Conservation (phyloP, 2,113 vertebrate genomes). For the Aphelocoma coerulescens region DNA sequence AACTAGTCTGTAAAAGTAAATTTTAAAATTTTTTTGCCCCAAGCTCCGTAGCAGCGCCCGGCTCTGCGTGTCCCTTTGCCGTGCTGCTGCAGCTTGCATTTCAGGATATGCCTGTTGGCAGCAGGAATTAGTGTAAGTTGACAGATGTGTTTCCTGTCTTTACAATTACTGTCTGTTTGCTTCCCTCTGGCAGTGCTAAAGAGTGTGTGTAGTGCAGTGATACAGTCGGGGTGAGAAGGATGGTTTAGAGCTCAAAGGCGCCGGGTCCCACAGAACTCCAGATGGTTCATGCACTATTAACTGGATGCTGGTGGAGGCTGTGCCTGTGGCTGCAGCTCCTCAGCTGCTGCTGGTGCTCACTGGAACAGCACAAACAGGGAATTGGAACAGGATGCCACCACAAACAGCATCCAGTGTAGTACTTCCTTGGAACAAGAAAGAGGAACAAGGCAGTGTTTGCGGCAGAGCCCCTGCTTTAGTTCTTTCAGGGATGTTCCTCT, state of each 20-base stretch:
- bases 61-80: neutral
- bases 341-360: neutral
- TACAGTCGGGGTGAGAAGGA: constrained; percentile 49
- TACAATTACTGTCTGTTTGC: constrained; percentile 58
- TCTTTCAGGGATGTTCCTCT: neutral
- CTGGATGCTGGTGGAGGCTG: neutral
- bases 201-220: constrained; percentile 10
- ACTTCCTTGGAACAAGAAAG: neutral
- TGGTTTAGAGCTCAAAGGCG: constrained; percentile 38
- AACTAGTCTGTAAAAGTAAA: neutral
- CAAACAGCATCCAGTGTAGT: fast-evolving
- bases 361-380: neutral
- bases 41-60: neutral
- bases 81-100: neutral
- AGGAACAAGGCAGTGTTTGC: neutral
- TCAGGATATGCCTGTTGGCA: constrained; percentile 59
- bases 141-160: constrained; percentile 60
- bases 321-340: constrained; percentile 12
- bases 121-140: constrained; percentile 45
- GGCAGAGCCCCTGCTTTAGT: neutral
- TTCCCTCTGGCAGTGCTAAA: constrained; percentile 57
- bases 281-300: constrained; percentile 11
- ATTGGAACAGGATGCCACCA: neutral
- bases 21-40: neutral
- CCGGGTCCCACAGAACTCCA: constrained; percentile 26